A percentile compares a stretch with the other conserved stretches of the same genome.
phyloP scores from a whole-genome alignment of 1,140 invertebrate species.

The Pemphigus obesinymphae region DNA sequence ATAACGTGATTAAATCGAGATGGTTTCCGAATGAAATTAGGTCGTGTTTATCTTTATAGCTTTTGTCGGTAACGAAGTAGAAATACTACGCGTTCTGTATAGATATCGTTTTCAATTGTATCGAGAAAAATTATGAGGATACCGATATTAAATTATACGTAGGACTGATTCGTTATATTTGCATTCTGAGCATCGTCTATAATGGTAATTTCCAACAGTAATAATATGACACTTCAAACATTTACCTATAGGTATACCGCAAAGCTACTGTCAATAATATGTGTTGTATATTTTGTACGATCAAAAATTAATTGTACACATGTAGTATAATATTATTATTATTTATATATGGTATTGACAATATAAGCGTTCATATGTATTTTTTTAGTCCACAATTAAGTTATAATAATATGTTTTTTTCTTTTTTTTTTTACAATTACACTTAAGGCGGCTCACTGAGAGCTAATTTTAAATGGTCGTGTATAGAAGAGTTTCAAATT shows the following conservation, averaged over 20 bases:
- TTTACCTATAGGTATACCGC: not conserved
- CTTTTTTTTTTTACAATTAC: no score
- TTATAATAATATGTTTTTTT: no score
- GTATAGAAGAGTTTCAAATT: no score
- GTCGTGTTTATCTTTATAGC: not conserved
- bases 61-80: not conserved
- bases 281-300: not conserved
- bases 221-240: not conserved
- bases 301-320: no score
- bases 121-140: not conserved
- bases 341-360: no score
- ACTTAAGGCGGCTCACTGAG: no score
- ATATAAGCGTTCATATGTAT: no score
- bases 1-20: not conserved
- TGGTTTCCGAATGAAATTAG: not conserved
- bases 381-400: no score
- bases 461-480: no score
- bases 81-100: not conserved
- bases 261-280: not conserved
- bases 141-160: slow-evolving; percentile 1
- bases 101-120: not conserved
- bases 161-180: not conserved
- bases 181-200: not conserved
- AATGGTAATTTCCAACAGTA: not conserved
- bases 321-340: no score